These are phyloP conservation scores for Cladopsammia gracilis DNA, from an alignment of 64 coral and sea anemone species.

Conservation along the genomic window DNA sequence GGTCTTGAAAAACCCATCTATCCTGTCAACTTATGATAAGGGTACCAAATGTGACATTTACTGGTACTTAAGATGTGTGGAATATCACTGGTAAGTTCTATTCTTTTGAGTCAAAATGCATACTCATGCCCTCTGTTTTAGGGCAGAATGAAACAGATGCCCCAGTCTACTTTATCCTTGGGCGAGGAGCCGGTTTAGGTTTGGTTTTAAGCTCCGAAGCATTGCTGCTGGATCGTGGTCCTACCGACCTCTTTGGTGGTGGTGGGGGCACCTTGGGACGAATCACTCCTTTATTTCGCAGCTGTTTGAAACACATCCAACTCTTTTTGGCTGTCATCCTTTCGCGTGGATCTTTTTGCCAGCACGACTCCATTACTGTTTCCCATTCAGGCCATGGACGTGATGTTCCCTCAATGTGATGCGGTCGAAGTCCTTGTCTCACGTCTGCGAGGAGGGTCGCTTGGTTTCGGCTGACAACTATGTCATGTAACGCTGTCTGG, in stretches of 20 bases:
- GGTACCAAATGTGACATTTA: too few species aligned
- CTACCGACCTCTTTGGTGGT: background rate
- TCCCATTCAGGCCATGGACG: background rate
- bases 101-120: background rate
- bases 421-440: background rate
- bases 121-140: background rate
- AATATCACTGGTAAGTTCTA: background rate
- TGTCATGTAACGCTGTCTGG: background rate
- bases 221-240: background rate
- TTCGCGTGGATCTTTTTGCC: background rate
- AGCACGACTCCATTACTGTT: conserved; percentile 7
- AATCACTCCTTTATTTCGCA: background rate
- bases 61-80: background rate
- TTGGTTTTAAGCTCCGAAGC: background rate
- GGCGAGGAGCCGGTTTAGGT: background rate
- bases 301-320: background rate
- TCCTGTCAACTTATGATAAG: too few species aligned
- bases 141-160: background rate
- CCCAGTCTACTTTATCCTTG: background rate
- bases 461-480: too few species aligned
- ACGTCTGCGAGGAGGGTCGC: background rate
- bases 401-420: background rate
- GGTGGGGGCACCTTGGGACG: background rate
- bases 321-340: background rate
- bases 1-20: too few species aligned